Evolutionary conservation across 2,888 invertebrate species (phyloP).

Genomic region (Ochropleura plecta): DNA sequence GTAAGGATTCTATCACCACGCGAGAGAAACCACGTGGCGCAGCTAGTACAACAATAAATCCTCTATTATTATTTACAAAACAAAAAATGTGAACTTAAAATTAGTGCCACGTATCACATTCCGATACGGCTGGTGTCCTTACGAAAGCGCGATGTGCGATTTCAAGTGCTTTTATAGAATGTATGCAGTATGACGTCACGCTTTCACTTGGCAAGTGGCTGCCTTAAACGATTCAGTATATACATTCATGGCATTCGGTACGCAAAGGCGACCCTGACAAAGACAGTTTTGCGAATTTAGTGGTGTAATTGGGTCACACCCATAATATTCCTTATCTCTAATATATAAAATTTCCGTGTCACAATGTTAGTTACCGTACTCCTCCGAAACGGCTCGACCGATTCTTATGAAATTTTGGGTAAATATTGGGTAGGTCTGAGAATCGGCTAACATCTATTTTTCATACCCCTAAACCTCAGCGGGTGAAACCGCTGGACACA

Average conservation of each 20-base stretch:
- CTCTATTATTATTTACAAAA: background rate
- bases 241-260: constrained; percentile 64
- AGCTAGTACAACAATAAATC: background rate
- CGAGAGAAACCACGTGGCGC: too few species aligned
- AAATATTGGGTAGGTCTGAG: too few species aligned
- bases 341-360: too few species aligned
- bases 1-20: too few species aligned
- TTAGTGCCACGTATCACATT: constrained; percentile 57
- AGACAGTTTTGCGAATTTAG: background rate
- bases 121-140: constrained; percentile 56
- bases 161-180: constrained; percentile 65
- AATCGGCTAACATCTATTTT: too few species aligned
- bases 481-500: too few species aligned
- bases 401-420: too few species aligned
- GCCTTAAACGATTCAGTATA: constrained; percentile 63
- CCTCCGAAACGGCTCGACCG: too few species aligned
- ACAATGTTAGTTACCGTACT: too few species aligned
- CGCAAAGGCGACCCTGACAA: constrained; percentile 37
- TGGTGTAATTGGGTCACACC: too few species aligned
- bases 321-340: too few species aligned
- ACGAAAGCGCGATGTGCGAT: constrained; percentile 57
- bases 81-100: constrained; percentile 28
- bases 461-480: too few species aligned
- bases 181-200: constrained; percentile 66
- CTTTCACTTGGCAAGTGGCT: constrained; percentile 68